Evolutionary conservation across 2,888 invertebrate genomes (phyloP).

Genomic region (Thera obeliscata): DNA sequence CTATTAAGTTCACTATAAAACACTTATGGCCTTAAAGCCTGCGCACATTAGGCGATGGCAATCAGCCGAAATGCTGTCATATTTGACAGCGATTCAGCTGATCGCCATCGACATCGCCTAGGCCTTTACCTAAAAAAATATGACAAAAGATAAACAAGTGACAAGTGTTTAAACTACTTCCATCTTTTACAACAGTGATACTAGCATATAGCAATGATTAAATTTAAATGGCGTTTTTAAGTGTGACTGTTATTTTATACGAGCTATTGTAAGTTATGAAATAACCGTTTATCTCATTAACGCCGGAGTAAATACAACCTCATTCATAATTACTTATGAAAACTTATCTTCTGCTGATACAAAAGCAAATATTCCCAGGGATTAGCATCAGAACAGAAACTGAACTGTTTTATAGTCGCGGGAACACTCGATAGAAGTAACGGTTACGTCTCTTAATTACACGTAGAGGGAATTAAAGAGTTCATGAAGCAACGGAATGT

Average conservation of each 20-base stretch:
- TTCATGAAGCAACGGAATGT: constrained; percentile 47
- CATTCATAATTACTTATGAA: constrained; percentile 42
- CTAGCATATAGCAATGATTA: no score
- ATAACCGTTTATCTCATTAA: constrained; percentile 13
- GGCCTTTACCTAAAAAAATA: no score
- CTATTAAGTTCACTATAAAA: no score
- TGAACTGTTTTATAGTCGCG: constrained; percentile 55
- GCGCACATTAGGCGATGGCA: no score
- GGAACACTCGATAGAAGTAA: constrained; percentile 60
- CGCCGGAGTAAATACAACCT: constrained; percentile 15
- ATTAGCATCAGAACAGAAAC: constrained; percentile 50
- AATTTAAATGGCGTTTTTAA: no score
- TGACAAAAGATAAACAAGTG: no score
- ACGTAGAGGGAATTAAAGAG: constrained; percentile 46
- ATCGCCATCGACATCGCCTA: no score
- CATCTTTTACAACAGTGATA: no score
- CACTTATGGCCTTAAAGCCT: no score
- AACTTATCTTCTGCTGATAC: constrained; percentile 46
- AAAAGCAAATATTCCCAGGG: constrained; percentile 61
- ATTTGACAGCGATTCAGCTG: no score
- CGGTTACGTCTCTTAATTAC: constrained; percentile 53
- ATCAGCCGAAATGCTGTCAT: no score
- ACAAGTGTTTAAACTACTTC: no score
- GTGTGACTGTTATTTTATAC: background rate
- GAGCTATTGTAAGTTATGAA: background rate